Percentiles rank a stretch among this genome's conserved stretches.
phyloP scores from a whole-genome alignment of 2,888 invertebrate species.

The Dryomyza anilis region DNA sequence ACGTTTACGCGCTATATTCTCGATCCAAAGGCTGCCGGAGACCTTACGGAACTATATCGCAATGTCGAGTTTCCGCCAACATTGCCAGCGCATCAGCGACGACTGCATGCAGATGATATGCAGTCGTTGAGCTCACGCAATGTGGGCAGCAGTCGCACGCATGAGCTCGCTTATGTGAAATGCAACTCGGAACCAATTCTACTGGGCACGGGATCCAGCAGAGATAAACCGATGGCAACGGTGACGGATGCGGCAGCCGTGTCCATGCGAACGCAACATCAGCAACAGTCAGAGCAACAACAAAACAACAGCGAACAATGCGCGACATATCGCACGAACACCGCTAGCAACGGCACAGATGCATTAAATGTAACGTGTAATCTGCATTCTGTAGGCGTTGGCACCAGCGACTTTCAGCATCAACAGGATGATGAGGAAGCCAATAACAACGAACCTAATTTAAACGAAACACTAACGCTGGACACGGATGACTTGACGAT shows the following conservation, averaged over 20 bases:
- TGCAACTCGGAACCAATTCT: slow-evolving; percentile 17
- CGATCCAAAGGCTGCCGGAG: slow-evolving; percentile 23
- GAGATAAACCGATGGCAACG: no score
- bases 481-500: slow-evolving; percentile 53
- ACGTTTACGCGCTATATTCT: slow-evolving; percentile 9
- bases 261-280: no score
- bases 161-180: slow-evolving; percentile 17
- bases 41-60: slow-evolving; percentile 24
- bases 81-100: slow-evolving; percentile 7
- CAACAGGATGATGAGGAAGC: no score
- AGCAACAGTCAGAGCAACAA: neutral
- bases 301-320: neutral
- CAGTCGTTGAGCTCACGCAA: slow-evolving; percentile 18
- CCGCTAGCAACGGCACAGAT: no score
- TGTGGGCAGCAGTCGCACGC: slow-evolving; percentile 14
- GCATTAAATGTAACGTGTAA: no score
- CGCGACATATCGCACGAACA: neutral
- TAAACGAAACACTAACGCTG: neutral
- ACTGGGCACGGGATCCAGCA: neutral
- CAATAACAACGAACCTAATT: neutral
- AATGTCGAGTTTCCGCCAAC: slow-evolving; percentile 22
- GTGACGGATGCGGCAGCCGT: no score
- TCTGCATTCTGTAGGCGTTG: no score
- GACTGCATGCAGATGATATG: neutral
- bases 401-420: no score